These are phyloP conservation scores for Microcebus murinus DNA, from an alignment of 2,113 vertebrate species.

Conservation along the genomic window DNA sequence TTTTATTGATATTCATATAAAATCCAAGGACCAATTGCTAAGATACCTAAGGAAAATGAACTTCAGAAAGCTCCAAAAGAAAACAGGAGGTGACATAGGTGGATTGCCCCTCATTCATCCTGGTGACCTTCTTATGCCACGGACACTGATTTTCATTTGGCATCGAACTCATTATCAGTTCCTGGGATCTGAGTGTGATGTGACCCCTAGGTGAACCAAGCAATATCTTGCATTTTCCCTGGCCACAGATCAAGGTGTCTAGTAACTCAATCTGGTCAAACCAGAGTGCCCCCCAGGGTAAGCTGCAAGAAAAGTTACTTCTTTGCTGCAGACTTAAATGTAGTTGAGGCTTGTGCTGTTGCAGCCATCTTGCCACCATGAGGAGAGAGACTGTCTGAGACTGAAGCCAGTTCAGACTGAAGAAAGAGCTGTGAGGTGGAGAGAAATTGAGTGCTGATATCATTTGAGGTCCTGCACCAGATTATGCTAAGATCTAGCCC, in stretches of 20 bases:
- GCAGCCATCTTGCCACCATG: not conserved
- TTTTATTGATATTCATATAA: not conserved
- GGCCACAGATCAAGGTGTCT: not conserved
- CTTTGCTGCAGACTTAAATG: not conserved
- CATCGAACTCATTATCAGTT: not conserved
- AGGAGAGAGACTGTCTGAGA: not conserved
- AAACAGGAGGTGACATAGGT: not conserved
- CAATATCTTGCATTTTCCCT: not conserved
- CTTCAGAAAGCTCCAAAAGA: not conserved
- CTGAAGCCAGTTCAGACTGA: not conserved
- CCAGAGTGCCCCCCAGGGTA: not conserved
- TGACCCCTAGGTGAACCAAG: not conserved
- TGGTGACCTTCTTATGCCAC: not conserved
- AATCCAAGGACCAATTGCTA: not conserved
- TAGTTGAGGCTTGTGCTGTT: not conserved
- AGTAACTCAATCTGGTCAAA: not conserved
- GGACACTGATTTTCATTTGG: not conserved
- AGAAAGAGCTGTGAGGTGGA: not conserved
- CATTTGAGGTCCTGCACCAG: not conserved
- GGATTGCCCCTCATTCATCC: fast-evolving
- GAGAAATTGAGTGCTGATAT: not conserved
- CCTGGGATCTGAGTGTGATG: not conserved
- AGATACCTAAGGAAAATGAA: not conserved
- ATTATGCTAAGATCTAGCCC: not conserved
- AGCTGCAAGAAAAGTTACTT: not conserved